Percentiles rank a stretch among this genome's conserved stretches.
phyloP scores from a whole-genome alignment of 1,140 invertebrate species.

The Tenebrio molitor region DNA sequence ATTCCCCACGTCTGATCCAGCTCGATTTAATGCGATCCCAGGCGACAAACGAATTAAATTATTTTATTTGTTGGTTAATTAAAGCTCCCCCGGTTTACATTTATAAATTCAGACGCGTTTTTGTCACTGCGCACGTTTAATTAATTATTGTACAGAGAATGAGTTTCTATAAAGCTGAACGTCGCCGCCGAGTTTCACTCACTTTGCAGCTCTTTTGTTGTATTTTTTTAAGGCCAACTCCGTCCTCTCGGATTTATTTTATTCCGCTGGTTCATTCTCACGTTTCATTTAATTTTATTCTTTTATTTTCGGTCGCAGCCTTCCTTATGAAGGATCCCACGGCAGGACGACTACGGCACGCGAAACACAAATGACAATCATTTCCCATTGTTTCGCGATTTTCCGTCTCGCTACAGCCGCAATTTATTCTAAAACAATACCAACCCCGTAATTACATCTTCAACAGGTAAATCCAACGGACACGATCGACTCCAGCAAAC shows the following conservation, averaged over 20 bases:
- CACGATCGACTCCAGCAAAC: too few relatives aligned
- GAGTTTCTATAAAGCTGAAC: neutral
- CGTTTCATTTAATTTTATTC: conserved; percentile 25
- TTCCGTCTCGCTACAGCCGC: too few relatives aligned
- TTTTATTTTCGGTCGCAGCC: neutral
- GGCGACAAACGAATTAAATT: neutral
- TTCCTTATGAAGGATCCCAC: neutral
- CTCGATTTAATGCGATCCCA: conserved; percentile 1
- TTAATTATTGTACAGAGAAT: conserved; percentile 17
- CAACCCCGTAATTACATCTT: too few relatives aligned
- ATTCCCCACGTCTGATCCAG: conserved; percentile 15
- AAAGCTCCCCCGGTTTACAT: neutral
- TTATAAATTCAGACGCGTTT: conserved; percentile 12
- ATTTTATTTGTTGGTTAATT: conserved; percentile 19
- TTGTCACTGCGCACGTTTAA: conserved; percentile 4
- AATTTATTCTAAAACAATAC: too few relatives aligned
- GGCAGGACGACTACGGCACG: neutral
- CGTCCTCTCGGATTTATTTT: conserved; percentile 23
- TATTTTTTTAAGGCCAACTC: neutral
- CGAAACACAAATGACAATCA: too few relatives aligned
- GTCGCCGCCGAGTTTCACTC: neutral
- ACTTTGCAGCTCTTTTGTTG: neutral
- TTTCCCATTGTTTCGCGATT: too few relatives aligned
- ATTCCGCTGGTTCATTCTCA: conserved; percentile 24
- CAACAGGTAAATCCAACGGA: too few relatives aligned